phyloP scores from a whole-genome alignment of 2,888 invertebrate genomes.

The Branchinecta sandiegonensis region DNA sequence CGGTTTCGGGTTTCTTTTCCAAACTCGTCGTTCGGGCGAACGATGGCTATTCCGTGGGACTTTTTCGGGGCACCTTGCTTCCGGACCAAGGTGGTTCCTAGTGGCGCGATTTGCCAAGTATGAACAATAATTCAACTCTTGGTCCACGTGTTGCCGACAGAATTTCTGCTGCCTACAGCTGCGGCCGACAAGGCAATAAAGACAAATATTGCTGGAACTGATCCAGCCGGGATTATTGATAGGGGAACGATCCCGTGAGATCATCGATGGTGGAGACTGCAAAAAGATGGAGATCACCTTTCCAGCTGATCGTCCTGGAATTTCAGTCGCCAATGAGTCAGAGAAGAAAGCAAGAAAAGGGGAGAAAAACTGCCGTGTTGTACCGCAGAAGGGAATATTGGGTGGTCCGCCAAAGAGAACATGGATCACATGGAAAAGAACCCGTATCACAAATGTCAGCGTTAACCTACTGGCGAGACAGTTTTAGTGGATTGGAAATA shows the following conservation, averaged over 20 bases:
- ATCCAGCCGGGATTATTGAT: slow-evolving; percentile 12
- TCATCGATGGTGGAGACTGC: background rate
- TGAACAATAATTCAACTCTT: slow-evolving; percentile 11
- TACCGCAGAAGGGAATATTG: too few species aligned
- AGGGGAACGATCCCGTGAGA: slow-evolving; percentile 11
- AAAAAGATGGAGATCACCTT: slow-evolving; percentile 9
- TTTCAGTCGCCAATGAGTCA: too few species aligned
- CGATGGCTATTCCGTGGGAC: too few species aligned
- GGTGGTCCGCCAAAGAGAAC: too few species aligned
- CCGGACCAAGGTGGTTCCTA: too few species aligned
- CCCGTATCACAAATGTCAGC: too few species aligned
- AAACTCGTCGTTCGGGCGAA: background rate
- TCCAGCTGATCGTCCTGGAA: background rate
- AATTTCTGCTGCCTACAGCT: background rate
- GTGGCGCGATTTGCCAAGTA: background rate
- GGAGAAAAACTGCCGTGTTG: too few species aligned
- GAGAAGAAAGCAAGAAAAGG: too few species aligned
- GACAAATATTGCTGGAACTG: slow-evolving; percentile 15
- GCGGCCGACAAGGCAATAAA: slow-evolving; percentile 15
- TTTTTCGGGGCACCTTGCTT: too few species aligned
- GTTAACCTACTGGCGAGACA: too few species aligned
- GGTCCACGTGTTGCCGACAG: slow-evolving; percentile 13
- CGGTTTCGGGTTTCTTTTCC: slow-evolving; percentile 13
- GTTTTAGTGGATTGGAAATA: too few species aligned
- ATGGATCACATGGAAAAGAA: too few species aligned